phyloP scores from a whole-genome alignment of 1,140 invertebrate genomes.

The Musca domestica region DNA sequence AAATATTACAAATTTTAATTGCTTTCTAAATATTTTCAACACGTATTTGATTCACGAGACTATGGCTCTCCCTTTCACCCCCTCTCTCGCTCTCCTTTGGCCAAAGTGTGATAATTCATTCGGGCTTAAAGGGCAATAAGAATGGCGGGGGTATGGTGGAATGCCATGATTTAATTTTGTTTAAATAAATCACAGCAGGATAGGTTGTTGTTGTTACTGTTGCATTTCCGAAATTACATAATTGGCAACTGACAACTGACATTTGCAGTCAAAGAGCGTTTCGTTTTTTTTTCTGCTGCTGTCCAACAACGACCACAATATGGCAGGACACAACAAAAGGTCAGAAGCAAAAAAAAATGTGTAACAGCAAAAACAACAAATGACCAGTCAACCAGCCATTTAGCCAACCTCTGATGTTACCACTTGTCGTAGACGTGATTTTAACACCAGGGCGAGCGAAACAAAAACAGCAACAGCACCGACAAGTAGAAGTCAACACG shows the following conservation, averaged over 20 bases:
- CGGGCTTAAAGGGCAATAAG: no score
- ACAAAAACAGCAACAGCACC: not conserved
- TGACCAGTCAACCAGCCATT: no score
- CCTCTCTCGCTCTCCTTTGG: no score
- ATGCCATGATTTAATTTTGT: no score
- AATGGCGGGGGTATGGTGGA: no score
- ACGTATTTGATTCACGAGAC: conserved; percentile 29
- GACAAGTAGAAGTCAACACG: no score
- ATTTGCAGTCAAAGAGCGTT: not conserved
- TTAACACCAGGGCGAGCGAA: not conserved
- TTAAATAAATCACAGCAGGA: conserved; percentile 13
- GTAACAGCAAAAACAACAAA: not conserved
- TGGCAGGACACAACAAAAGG: not conserved
- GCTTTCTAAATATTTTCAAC: conserved; percentile 39
- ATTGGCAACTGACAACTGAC: conserved; percentile 17
- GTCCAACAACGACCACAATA: not conserved
- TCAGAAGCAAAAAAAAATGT: not conserved
- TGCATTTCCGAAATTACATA: conserved; percentile 4
- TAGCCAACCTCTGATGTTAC: not conserved
- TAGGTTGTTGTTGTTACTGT: not conserved
- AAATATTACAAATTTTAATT: conserved; percentile 32
- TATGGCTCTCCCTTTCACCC: no score
- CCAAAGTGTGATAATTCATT: no score
- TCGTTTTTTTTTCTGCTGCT: not conserved
- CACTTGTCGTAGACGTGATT: conserved; percentile 16